Percentiles rank a stretch among this genome's conserved stretches.
These are phyloP conservation scores for Campaea margaritaria DNA, from an alignment of 2,888 invertebrate species.

Conservation along the genomic window DNA sequence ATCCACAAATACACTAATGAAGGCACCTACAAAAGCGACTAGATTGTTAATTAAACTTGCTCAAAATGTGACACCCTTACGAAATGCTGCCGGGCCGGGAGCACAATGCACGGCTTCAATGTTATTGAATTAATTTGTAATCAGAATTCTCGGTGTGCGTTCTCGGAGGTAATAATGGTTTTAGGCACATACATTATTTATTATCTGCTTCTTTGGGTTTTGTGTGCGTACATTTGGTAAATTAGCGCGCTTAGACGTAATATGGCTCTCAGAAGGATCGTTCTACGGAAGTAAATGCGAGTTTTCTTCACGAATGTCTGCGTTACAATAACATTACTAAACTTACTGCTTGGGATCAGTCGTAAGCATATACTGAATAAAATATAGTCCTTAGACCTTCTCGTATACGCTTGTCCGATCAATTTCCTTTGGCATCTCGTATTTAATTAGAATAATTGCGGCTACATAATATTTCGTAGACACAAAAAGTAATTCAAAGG, in stretches of 20 bases:
- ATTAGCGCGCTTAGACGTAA: slow-evolving; percentile 33
- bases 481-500: slow-evolving; percentile 80
- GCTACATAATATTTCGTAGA: slow-evolving; percentile 71
- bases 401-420: slow-evolving; percentile 25
- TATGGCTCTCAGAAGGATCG: slow-evolving; percentile 27
- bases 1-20: slow-evolving; percentile 85
- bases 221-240: slow-evolving; percentile 32
- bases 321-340: slow-evolving; percentile 16
- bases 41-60: slow-evolving; percentile 85
- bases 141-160: slow-evolving; percentile 81
- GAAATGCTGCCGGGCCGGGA: slow-evolving; percentile 77
- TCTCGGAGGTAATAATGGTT: slow-evolving; percentile 75
- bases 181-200: slow-evolving; percentile 46
- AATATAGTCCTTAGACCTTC: slow-evolving; percentile 14
- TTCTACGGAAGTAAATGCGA: slow-evolving; percentile 27
- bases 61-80: slow-evolving; percentile 85
- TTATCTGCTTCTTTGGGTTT: slow-evolving; percentile 43
- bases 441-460: slow-evolving; percentile 72
- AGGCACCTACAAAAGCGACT: slow-evolving; percentile 84
- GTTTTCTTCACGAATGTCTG: slow-evolving; percentile 22
- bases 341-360: slow-evolving; percentile 8
- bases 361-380: slow-evolving; percentile 15
- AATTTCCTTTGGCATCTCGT: slow-evolving; percentile 41
- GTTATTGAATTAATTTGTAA: slow-evolving; percentile 84
- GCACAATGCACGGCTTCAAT: slow-evolving; percentile 82